Conservation (phyloP, 2,797 vertebrate species). For the Sebastes oblongus region DNA sequence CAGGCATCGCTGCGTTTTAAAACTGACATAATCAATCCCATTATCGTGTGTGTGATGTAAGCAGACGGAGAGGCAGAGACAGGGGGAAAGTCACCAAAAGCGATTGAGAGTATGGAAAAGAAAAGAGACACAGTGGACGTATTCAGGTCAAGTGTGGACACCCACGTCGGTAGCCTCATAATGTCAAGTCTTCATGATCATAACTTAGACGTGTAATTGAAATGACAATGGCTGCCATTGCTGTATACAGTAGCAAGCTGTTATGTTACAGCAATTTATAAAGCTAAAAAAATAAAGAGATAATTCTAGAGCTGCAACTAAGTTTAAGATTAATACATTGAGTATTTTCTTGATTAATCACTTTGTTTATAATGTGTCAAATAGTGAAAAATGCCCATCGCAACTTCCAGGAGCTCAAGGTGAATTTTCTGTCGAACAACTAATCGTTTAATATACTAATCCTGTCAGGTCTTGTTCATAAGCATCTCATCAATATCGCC, state of each 20-base stretch:
- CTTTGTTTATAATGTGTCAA: not conserved
- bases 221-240: not conserved
- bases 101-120: not conserved
- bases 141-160: not conserved
- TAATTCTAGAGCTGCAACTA: too few relatives aligned
- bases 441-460: not conserved
- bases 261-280: not conserved
- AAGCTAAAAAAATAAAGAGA: not conserved
- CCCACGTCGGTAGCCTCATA: not conserved
- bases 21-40: constrained; percentile 20
- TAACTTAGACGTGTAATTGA: not conserved
- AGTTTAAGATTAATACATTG: too few relatives aligned
- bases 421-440: not conserved
- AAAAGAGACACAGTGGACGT: not conserved
- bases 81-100: not conserved
- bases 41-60: constrained; percentile 5
- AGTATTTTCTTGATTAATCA: not conserved
- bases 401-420: not conserved
- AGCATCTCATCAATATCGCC: not conserved
- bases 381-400: too few relatives aligned
- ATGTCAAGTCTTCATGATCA: not conserved
- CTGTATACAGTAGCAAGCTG: not conserved
- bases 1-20: constrained; percentile 1
- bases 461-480: not conserved
- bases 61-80: not conserved